A percentile compares a stretch with the other conserved stretches of the same genome.
phyloP scores from a whole-genome alignment of 1,140 invertebrate genomes.

The Cylas formicarius region DNA sequence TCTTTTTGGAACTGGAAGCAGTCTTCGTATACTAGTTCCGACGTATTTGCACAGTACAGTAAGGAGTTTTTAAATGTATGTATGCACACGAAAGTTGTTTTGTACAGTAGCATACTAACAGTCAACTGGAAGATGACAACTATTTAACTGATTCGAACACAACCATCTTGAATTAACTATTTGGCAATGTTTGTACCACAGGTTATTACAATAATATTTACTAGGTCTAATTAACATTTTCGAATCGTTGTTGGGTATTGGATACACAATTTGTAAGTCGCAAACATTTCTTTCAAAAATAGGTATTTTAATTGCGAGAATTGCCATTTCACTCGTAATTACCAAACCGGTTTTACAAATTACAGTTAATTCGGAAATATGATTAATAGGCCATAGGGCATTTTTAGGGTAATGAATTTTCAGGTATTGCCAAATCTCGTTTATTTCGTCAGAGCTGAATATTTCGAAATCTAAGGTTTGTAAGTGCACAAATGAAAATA shows the following conservation, averaged over 20 bases:
- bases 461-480: conserved; percentile 5
- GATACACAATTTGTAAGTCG: conserved; percentile 2
- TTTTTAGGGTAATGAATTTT: conserved; percentile 5
- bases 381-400: conserved; percentile 4
- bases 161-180: conserved; percentile 5
- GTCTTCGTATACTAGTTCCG: conserved; percentile 5
- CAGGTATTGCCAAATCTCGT: conserved; percentile 5
- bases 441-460: conserved; percentile 1
- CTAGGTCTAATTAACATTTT: conserved; percentile 5
- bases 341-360: conserved; percentile 1
- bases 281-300: not conserved
- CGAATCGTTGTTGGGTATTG: conserved; percentile 1
- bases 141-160: not conserved
- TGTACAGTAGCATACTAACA: not conserved
- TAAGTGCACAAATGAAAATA: conserved; percentile 6
- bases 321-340: conserved; percentile 1
- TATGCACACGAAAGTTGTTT: conserved; percentile 5
- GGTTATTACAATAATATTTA: conserved; percentile 9
- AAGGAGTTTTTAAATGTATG: conserved; percentile 2
- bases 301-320: conserved; percentile 7
- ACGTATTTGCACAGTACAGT: not conserved
- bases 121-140: not conserved
- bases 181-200: conserved; percentile 3
- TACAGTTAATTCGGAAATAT: conserved; percentile 2
- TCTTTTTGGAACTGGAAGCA: not conserved